These are phyloP conservation scores for Ovibos moschatus DNA, from an alignment of 2,113 vertebrate genomes.

Conservation along the genomic window DNA sequence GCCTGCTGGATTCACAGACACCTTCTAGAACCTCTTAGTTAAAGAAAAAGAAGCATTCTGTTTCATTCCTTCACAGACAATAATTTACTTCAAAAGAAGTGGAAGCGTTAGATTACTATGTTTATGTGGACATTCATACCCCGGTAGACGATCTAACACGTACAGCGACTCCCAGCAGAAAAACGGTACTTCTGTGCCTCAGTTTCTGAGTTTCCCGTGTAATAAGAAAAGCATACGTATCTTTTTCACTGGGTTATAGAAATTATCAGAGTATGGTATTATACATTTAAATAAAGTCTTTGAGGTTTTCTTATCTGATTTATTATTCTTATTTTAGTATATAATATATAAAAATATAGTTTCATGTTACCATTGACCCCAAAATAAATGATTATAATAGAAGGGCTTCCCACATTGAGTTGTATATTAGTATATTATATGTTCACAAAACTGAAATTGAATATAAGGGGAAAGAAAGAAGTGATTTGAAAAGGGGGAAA, in stretches of 20 bases:
- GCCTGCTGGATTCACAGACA: background rate
- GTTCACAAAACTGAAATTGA: background rate
- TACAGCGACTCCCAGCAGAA: background rate
- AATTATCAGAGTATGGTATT: background rate
- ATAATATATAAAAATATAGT: background rate
- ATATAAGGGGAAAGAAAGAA: background rate
- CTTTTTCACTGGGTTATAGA: background rate
- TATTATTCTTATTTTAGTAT: background rate
- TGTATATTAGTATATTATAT: background rate
- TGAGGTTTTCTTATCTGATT: background rate
- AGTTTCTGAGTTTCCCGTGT: background rate
- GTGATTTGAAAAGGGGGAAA: background rate
- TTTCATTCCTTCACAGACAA: background rate
- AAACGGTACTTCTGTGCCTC: background rate
- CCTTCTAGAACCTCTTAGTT: background rate
- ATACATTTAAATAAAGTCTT: background rate
- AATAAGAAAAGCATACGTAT: background rate
- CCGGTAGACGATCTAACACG: background rate
- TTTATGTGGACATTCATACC: background rate
- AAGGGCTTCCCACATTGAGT: background rate
- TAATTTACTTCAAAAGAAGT: conserved; percentile 30
- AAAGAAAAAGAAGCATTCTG: background rate
- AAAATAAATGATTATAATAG: background rate
- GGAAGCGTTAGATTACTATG: background rate
- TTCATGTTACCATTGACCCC: background rate